Evolutionary conservation across 2,888 invertebrate species (phyloP).

Genomic region (Idaea dimidiata): DNA sequence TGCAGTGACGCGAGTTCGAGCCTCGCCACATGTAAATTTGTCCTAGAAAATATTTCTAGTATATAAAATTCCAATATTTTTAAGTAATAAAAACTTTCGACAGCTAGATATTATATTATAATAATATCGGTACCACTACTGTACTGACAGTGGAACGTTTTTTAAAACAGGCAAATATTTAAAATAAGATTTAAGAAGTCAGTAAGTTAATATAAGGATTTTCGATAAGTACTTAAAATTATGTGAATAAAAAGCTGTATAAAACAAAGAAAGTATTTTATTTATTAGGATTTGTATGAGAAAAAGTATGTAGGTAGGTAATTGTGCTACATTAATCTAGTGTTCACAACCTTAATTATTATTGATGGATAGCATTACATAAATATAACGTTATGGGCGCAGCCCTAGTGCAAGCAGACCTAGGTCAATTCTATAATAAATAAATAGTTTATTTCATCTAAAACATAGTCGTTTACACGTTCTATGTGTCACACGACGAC

Average conservation of each 20-base stretch:
- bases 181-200: neutral
- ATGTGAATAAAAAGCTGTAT: neutral
- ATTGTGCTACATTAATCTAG: neutral
- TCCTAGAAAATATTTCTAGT: too few relatives aligned
- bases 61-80: too few relatives aligned
- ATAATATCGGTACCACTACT: too few relatives aligned
- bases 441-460: too few relatives aligned
- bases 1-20: too few relatives aligned
- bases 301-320: neutral
- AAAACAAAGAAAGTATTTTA: neutral
- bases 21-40: too few relatives aligned
- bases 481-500: too few relatives aligned
- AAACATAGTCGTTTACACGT: too few relatives aligned
- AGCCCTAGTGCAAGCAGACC: neutral
- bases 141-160: too few relatives aligned
- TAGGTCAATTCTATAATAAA: neutral
- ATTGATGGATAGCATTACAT: neutral
- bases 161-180: too few relatives aligned
- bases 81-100: too few relatives aligned
- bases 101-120: too few relatives aligned
- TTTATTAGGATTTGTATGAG: constrained; percentile 3
- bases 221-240: neutral
- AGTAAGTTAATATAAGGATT: neutral
- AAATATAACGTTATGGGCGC: neutral
- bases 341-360: constrained; percentile 31